These are phyloP conservation scores for Cephus cinctus DNA, from an alignment of 1,140 invertebrate species.

Conservation along the genomic window DNA sequence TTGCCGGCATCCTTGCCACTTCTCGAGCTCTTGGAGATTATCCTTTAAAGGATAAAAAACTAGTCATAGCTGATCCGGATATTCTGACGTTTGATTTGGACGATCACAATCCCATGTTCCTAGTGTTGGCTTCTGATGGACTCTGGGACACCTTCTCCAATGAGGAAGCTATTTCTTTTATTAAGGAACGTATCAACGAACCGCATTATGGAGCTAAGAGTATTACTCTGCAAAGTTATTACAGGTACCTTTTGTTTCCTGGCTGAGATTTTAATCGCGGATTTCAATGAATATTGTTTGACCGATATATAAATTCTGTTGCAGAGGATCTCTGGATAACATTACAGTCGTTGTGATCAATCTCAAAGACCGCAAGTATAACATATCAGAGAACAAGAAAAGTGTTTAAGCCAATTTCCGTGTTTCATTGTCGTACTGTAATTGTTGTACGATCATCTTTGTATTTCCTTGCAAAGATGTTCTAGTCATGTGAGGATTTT, in stretches of 20 bases:
- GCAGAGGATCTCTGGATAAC: constrained; percentile 88
- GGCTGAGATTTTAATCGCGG: background rate
- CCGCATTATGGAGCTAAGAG: constrained; percentile 87
- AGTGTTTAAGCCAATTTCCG: too few relatives aligned
- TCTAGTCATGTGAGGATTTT: too few relatives aligned
- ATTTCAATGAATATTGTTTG: background rate
- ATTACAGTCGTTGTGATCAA: constrained; percentile 92
- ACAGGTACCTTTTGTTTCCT: constrained; percentile 46
- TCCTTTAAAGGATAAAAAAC: constrained; percentile 89
- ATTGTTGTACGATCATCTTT: too few relatives aligned
- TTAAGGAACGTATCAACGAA: constrained; percentile 80
- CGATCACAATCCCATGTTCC: constrained; percentile 83
- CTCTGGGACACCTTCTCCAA: constrained; percentile 95
- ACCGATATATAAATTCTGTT: constrained; percentile 13
- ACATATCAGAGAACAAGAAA: constrained; percentile 24
- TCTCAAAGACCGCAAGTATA: constrained; percentile 65
- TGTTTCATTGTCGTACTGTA: too few relatives aligned
- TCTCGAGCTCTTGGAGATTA: constrained; percentile 94
- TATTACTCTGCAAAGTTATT: constrained; percentile 86
- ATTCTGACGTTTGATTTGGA: constrained; percentile 89
- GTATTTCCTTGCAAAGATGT: too few relatives aligned
- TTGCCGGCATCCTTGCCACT: constrained; percentile 93
- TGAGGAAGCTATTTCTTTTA: constrained; percentile 88
- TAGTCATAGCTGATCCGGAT: constrained; percentile 93
- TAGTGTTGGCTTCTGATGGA: constrained; percentile 92